Evolutionary conservation across 2,797 vertebrate genomes (phyloP), one percentile per base, ranked within the genome.

Genomic region (Aphelocoma californica): DNA sequence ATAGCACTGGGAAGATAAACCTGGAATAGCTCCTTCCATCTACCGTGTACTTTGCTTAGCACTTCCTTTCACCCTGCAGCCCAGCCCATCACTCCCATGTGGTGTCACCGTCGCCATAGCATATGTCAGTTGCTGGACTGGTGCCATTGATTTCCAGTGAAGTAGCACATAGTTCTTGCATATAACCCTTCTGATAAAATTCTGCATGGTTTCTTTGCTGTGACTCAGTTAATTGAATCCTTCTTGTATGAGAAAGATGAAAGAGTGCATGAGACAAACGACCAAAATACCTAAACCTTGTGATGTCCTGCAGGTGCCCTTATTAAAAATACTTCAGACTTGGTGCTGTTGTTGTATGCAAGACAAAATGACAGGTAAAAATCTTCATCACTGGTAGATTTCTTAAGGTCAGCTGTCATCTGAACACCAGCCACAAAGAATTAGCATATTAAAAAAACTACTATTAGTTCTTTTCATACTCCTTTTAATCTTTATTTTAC

Each of bases 121-220:
- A 86, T 96, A 95, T 97, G 97, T 85, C 94, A 95, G 89, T 94
- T 91, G 86, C 92, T 98, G 97, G 97, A 96, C 53, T 34, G 88
- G 90, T 97, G 94, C 98, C 97, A 97, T 54, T 73, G 94, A 92
- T 97, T 97, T 95, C 82, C 91, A 66, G 90, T 71, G 94, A 97
- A 88, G 93, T 88, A 97, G 89, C 95, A 91, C 91, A 47, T 86
- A 97, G 94, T 95, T 97, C 97, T 96, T 95, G 84, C 84, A 96
- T 94, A 92, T 77, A 97, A 90, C 54, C 88, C 92, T 96, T 93
- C 93, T 96, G 94, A 97, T 96, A 96, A 97, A 97, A 96, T 97
- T 95, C 92, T 95, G 64, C 72, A 74, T 71, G 10, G 12, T 64
- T 95, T 92, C 90, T 96, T 96, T 95, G 86, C 87, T 93, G 48